Evolutionary conservation across 2,113 vertebrate genomes (phyloP).

Genomic region (Phalacrocorax aristotelis): DNA sequence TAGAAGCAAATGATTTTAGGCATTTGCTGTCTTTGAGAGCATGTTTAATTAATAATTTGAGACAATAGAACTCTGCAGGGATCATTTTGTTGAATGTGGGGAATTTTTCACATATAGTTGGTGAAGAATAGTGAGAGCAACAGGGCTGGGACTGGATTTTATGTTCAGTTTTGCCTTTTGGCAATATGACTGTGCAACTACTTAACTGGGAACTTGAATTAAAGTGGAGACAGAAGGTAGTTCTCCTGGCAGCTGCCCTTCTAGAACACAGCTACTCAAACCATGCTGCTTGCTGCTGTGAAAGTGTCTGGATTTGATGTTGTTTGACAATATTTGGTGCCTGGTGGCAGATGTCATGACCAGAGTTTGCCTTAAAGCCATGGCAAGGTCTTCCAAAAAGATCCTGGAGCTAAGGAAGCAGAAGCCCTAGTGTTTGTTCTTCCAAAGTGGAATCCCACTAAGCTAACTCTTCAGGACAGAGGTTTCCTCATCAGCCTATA

Average conservation of each 20-base stretch:
- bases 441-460: not conserved
- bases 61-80: slow-evolving; percentile 56
- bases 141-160: not conserved
- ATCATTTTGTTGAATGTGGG: not conserved
- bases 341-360: not conserved
- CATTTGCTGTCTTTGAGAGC: slow-evolving; percentile 54
- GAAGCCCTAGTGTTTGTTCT: accelerated
- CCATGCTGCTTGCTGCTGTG: not conserved
- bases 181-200: not conserved
- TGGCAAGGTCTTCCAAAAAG: not conserved
- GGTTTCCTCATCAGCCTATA: not conserved
- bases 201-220: not conserved
- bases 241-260: not conserved
- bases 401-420: not conserved
- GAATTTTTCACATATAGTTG: slow-evolving; percentile 6
- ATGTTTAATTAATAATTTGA: slow-evolving; percentile 58
- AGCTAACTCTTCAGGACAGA: not conserved
- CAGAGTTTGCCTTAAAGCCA: not conserved
- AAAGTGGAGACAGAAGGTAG: not conserved
- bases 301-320: not conserved
- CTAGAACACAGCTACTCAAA: not conserved
- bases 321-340: not conserved
- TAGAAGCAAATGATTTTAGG: slow-evolving; percentile 40
- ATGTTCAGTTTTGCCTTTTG: not conserved
- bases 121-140: slow-evolving; percentile 29